These are phyloP conservation scores for Felis chaus DNA, from an alignment of 2,113 vertebrate genomes.

Conservation along the genomic window DNA sequence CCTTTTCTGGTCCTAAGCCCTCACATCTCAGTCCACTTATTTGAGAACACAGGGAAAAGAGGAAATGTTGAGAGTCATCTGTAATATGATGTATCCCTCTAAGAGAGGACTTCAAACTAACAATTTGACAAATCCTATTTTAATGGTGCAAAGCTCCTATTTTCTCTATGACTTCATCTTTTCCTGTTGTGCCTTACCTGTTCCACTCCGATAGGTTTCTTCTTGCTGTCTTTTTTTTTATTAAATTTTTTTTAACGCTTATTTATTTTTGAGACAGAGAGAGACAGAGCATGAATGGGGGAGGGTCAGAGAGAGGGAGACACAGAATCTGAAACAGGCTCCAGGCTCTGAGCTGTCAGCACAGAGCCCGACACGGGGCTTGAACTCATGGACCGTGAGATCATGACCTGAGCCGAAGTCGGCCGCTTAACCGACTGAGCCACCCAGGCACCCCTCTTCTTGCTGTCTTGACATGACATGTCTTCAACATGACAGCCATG, in stretches of 20 bases:
- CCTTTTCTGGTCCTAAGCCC: background rate
- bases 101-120: background rate
- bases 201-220: background rate
- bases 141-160: background rate
- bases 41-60: background rate
- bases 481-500: background rate
- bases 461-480: background rate
- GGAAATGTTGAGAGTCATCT: background rate
- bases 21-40: background rate
- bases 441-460: background rate
- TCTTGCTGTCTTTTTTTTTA: background rate
- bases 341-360: too few species aligned
- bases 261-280: too few species aligned
- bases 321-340: too few species aligned
- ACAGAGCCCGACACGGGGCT: too few species aligned
- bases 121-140: background rate
- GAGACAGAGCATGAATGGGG: too few species aligned
- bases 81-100: background rate
- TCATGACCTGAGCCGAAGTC: too few species aligned
- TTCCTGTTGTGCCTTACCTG: background rate
- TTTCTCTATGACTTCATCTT: background rate
- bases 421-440: too few species aligned
- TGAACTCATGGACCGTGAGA: rapidly evolving
- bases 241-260: too few species aligned
- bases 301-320: too few species aligned